Conservation (phyloP, 2,113 vertebrate genomes). For the Rhinolophus sinicus region DNA sequence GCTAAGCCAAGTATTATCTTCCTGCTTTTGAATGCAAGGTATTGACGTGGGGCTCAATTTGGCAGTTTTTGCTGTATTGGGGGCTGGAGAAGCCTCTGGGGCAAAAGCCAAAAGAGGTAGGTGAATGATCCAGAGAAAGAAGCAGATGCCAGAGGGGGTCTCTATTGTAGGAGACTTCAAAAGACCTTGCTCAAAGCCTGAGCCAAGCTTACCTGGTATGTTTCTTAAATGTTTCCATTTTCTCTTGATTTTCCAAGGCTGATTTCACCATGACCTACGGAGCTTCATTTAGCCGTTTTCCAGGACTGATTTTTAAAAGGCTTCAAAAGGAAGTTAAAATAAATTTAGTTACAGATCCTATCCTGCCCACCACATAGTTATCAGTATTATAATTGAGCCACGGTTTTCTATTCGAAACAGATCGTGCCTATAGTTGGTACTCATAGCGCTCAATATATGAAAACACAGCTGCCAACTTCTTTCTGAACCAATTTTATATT, state of each 20-base stretch:
- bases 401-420: background rate
- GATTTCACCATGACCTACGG: background rate
- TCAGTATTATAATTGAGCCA: background rate
- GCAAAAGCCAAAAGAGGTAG: background rate
- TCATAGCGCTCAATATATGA: background rate
- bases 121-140: no score
- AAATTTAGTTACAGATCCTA: background rate
- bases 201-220: background rate
- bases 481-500: background rate
- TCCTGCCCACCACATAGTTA: no score
- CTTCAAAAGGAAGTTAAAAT: background rate
- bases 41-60: rapidly evolving
- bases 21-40: background rate
- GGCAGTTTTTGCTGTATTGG: background rate
- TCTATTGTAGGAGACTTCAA: background rate
- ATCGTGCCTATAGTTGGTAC: background rate
- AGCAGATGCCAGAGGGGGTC: background rate
- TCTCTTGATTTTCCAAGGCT: background rate
- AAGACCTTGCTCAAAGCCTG: no score
- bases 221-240: background rate
- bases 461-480: background rate
- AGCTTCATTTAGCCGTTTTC: background rate
- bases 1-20: background rate
- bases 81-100: background rate
- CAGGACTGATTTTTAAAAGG: background rate